Evolutionary conservation across 2,797 vertebrate genomes (phyloP), one percentile per base, ranked within the genome.

Genomic region (Clarias platycephalus): DNA sequence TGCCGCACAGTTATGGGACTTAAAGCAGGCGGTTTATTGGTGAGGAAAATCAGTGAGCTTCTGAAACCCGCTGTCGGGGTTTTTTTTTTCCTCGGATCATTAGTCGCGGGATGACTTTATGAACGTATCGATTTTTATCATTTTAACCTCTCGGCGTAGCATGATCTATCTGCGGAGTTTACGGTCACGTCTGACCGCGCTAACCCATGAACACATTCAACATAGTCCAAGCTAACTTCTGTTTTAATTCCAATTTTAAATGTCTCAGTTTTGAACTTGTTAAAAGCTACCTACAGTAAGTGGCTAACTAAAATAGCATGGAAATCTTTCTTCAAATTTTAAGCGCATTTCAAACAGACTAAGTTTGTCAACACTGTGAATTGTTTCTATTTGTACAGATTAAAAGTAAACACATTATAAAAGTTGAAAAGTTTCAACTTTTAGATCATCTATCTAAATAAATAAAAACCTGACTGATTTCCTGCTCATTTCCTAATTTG

Each of bases 1-100:
- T 80, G 89, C 86, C 86, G 84, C 88, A 90, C 91, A 94, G 93
- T 94, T 94, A 94, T 93, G 89, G 92, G 34, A 94, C 92, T 94
- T 92, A 88, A 91, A 94, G 91, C 89, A 87, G 89, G 86, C 83
- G 84, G 89, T 85, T 90, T 93, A 93, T 93, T 93, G 92, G 90
- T 86, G 90, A 91, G 92, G 91, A 92, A 93, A 94, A 94, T 93
- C 84, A 60, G 92, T 86, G 88, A 91, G 88, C 90, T 91, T 93
- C 93, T 93, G 88, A 92, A 93, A 92, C 92, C 93, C 91, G 87
- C 89, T 92, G 92, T 93, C 87, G 88, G 90, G 44, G 5, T 40
- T 49, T 49, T 49, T 92, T 92, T 60, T 93, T 91, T 93, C 85
- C 91, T 90, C 87, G 87, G 88, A 88, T 90, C 91, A 93, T 94